These are phyloP conservation scores for Acromyrmex charruanus DNA, from an alignment of 1,140 invertebrate species.

Conservation along the genomic window DNA sequence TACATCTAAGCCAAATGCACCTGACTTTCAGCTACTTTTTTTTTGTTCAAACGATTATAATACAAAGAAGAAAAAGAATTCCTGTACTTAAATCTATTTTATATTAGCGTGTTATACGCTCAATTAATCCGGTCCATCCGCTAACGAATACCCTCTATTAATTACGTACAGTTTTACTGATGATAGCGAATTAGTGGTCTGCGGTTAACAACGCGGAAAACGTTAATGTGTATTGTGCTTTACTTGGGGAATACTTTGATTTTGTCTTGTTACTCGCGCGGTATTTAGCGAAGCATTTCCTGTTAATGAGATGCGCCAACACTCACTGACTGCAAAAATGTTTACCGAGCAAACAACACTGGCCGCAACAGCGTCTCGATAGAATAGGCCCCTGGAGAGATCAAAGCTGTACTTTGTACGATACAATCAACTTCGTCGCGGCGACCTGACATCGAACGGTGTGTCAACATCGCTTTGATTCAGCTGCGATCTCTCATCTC, in stretches of 20 bases:
- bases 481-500: background rate
- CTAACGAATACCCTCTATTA: background rate
- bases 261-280: conserved; percentile 24
- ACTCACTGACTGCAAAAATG: conserved; percentile 54
- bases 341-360: conserved; percentile 53
- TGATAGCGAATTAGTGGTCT: background rate
- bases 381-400: conserved; percentile 13
- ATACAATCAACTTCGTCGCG: conserved; percentile 47
- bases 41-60: background rate
- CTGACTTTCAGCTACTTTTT: background rate
- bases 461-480: conserved; percentile 55
- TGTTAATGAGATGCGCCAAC: conserved; percentile 59
- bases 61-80: background rate
- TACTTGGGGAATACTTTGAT: conserved; percentile 10
- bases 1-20: background rate
- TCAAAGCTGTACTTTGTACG: conserved; percentile 35
- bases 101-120: background rate
- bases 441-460: conserved; percentile 25
- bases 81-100: background rate
- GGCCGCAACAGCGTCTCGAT: conserved; percentile 26
- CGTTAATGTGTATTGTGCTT: conserved; percentile 16
- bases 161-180: background rate
- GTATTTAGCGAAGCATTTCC: conserved; percentile 39
- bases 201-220: background rate
- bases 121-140: background rate